A percentile compares a stretch with the other conserved stretches of the same genome.
Conservation (phyloP, 1,140 invertebrate species). For the Micrasema longulum region DNA sequence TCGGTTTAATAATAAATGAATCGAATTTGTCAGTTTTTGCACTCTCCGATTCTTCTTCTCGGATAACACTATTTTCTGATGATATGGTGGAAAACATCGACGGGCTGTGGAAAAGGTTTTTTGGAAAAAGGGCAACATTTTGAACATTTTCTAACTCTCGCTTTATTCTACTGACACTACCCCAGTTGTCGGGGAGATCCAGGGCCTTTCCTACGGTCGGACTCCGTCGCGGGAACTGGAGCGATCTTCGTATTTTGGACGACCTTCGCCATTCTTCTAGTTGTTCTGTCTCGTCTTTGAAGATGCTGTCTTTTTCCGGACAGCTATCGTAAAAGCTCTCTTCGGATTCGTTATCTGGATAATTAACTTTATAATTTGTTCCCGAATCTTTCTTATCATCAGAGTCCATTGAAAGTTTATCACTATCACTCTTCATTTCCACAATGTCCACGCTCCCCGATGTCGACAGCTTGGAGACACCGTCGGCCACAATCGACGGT, state of each 20-base stretch:
- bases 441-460: slow-evolving; percentile 28
- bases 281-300: slow-evolving; percentile 55
- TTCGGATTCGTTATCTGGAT: slow-evolving; percentile 46
- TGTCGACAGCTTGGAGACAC: slow-evolving; percentile 18
- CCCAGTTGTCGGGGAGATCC: slow-evolving; percentile 67
- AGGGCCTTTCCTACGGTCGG: slow-evolving; percentile 63
- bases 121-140: slow-evolving; percentile 57
- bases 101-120: neutral
- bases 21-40: slow-evolving; percentile 50
- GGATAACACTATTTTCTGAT: slow-evolving; percentile 48
- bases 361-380: slow-evolving; percentile 62
- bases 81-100: slow-evolving; percentile 64
- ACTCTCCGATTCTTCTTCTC: slow-evolving; percentile 24
- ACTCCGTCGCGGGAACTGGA: slow-evolving; percentile 71
- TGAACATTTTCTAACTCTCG: slow-evolving; percentile 66
- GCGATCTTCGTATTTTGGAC: slow-evolving; percentile 70
- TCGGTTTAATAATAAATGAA: slow-evolving; percentile 46
- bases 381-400: slow-evolving; percentile 54
- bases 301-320: slow-evolving; percentile 52
- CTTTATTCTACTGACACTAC: slow-evolving; percentile 66
- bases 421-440: slow-evolving; percentile 59
- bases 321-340: slow-evolving; percentile 53
- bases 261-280: slow-evolving; percentile 71
- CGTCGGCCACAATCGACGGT: slow-evolving; percentile 52
- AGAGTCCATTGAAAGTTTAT: slow-evolving; percentile 58